phyloP scores from a whole-genome alignment of 2,888 invertebrate genomes.

The Tryphoninae sp. region DNA sequence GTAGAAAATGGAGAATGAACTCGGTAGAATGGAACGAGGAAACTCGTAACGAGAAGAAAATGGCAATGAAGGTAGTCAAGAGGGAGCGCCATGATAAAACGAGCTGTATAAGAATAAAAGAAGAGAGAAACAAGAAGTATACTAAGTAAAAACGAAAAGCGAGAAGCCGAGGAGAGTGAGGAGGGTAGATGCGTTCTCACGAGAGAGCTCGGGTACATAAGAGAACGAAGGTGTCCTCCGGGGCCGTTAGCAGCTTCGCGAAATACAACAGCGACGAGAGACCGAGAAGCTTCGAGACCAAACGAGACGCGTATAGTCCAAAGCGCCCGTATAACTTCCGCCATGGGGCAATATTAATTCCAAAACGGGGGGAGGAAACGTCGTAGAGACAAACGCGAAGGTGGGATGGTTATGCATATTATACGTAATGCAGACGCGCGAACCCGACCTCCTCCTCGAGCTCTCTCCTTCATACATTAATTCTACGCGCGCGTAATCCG shows the following conservation, averaged over 20 bases:
- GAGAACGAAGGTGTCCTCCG: slow-evolving; percentile 45
- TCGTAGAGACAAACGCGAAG: slow-evolving; percentile 37
- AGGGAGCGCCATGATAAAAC: too few species aligned
- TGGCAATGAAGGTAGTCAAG: too few species aligned
- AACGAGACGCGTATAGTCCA: slow-evolving; percentile 25
- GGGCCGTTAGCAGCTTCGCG: slow-evolving; percentile 46
- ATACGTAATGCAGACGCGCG: slow-evolving; percentile 4
- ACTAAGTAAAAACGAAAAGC: slow-evolving; percentile 5
- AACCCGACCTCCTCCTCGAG: slow-evolving; percentile 22
- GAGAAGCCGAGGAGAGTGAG: neutral
- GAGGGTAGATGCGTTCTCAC: slow-evolving; percentile 5
- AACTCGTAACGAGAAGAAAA: too few species aligned
- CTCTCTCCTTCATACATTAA: slow-evolving; percentile 30
- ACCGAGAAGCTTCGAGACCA: slow-evolving; percentile 9
- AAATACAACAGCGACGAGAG: slow-evolving; percentile 9
- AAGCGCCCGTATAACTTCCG: slow-evolving; percentile 41
- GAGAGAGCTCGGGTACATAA: slow-evolving; percentile 8
- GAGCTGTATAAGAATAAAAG: neutral
- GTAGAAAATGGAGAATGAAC: too few species aligned
- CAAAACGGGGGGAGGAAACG: slow-evolving; percentile 42
- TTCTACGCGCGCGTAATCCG: slow-evolving; percentile 51
- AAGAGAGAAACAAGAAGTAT: slow-evolving; percentile 3
- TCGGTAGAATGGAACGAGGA: too few species aligned
- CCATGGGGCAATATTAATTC: slow-evolving; percentile 52
- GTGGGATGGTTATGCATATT: neutral